Evolutionary conservation across 2,113 vertebrate genomes (phyloP), one percentile per base, ranked within the genome.

Genomic region (Anseranas semipalmata): DNA sequence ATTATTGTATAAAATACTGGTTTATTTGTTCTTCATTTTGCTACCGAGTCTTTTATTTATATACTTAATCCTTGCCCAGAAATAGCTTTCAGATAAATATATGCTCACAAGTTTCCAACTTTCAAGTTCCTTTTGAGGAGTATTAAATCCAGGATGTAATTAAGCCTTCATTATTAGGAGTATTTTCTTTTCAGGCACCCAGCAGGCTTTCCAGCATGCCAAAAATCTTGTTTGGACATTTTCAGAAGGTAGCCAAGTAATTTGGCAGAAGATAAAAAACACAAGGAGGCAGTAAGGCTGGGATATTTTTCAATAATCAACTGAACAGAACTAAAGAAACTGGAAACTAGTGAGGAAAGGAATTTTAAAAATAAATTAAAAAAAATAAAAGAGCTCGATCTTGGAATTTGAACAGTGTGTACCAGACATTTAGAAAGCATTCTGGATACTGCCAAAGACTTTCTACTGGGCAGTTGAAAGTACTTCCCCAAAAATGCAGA

Each of bases 91-190:
- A 46, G 39, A 67, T 32, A 58, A 70, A 58, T 22, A 56, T 7
- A 53, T 30, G 27, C 33, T 88, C 30, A 30, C 11, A 67, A 37
- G 41, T 87, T 93, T 94, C 68, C 41, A 85, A 55, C 25, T 65
- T 95, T 43, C 37, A 86, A n/a, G 56, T 12, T 86, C n/a, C 63
- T 93, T 94, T 73, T 60, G 13, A 8, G 6, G 15, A 50, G 14
- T 71, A 87, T 77, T 91, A 88, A 86, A 74, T 89, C n/a, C 78
- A 81, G 52, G 53, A 92, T 71, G 28, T 72, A 95, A 94, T 95
- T 94, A 96, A 92, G 82, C 39, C 21, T 86, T 94, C 35, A 52
- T 90, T 94, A 93, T 91, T 74, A 88, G 22, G 41, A 95, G 70
- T 78, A 82, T 77, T 96, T 91, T 76, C 48, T 95, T 96, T 91